Base-by-base conservation (phyloP, 2,797 vertebrate genomes). In the Amblyopsis hoosieri region DNA sequence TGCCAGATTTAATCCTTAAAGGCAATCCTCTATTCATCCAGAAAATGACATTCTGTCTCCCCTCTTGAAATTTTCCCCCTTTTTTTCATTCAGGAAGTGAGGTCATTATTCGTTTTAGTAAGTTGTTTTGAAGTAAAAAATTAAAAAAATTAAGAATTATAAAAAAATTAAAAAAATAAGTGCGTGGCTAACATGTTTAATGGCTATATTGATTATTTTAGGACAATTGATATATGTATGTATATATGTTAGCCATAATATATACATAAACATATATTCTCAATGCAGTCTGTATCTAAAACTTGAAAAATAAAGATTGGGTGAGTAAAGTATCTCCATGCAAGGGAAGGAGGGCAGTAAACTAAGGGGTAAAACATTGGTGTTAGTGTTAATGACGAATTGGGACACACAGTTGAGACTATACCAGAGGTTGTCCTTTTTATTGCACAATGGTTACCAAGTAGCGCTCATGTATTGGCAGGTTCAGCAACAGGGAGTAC, bases 261-360 rank as follows among this genome's bases (percentile, higher is more conserved):
- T 89, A 91, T 89, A 90, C 83, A 91, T 88, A 78, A 67, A 88
- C 87, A 92, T 90, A 90, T 89, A 92, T 91, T 72, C 78, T 84
- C 60, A 86, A 89, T 90, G 83, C 82, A 74, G 82, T 90, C 78
- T 79, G 63, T 80, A 69, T 83, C 33, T 54, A 66, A 71, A 64
- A 67, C 13, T 54, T 66, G 1, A 19, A 55, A 19, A 62, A 23
- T 66, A 69, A 58, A 62, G 8, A 47, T 53, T 33, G 48, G 63
- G 51, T 31, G 52, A 29, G 66, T 81, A 67, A 70, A 69, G 53
- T 83, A 33, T 77, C n/a, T 71, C 66, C 88, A 92, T 92, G 89
- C 89, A 87, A 76, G 62, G 67, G 61, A 66, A 75, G 72, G 37
- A 86, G 80, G 80, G 77, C 79, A 78, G 78, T 85, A 85, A 85